These are phyloP conservation scores for Betta splendens DNA, from an alignment of 2,797 vertebrate species.

Conservation along the genomic window DNA sequence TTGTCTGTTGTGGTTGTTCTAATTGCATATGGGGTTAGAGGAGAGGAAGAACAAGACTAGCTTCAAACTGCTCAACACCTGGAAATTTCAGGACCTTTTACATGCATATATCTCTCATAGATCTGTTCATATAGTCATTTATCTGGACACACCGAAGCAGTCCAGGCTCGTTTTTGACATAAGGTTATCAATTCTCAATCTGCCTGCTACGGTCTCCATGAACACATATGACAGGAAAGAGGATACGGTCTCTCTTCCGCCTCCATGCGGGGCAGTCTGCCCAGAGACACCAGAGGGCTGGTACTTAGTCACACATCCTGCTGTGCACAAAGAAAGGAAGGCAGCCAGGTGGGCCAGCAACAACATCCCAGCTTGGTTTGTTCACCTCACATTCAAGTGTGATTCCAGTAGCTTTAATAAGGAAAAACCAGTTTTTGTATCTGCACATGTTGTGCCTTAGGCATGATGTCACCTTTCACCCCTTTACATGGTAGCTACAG, in stretches of 20 bases:
- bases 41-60: too few relatives aligned
- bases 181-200: slow-evolving; percentile 24
- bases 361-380: slow-evolving; percentile 33
- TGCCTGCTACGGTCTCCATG: slow-evolving; percentile 49
- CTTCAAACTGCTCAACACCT: too few relatives aligned
- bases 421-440: slow-evolving; percentile 14
- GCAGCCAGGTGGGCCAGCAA: slow-evolving; percentile 50
- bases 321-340: slow-evolving; percentile 37
- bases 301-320: slow-evolving; percentile 48
- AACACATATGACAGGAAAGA: slow-evolving; percentile 48
- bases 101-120: not conserved
- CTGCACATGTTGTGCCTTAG: slow-evolving; percentile 42
- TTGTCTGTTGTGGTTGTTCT: too few relatives aligned
- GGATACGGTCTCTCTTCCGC: slow-evolving; percentile 31
- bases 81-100: not conserved
- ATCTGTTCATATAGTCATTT: slow-evolving; percentile 4
- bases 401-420: slow-evolving; percentile 18
- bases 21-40: too few relatives aligned
- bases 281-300: slow-evolving; percentile 26
- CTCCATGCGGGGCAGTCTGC: slow-evolving; percentile 35
- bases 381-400: slow-evolving; percentile 28
- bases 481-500: slow-evolving; percentile 34
- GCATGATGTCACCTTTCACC: slow-evolving; percentile 50
- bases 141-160: slow-evolving; percentile 18
- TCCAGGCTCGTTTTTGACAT: slow-evolving; percentile 29